Conservation (phyloP, 2,888 invertebrate genomes). For the Campoplex capitator region DNA sequence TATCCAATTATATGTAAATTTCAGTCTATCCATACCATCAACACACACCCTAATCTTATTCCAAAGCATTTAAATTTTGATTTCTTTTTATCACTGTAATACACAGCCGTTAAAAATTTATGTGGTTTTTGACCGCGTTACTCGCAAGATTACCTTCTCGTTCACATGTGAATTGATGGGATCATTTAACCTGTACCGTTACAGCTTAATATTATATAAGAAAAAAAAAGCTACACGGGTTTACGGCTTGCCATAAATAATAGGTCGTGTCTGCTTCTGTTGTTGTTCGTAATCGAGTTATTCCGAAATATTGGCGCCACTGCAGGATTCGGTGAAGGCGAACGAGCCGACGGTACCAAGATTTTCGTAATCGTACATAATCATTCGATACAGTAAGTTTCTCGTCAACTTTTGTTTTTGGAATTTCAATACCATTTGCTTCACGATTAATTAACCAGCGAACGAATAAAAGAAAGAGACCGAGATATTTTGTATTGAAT, state of each 20-base stretch:
- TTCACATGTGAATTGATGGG: slow-evolving; percentile 15
- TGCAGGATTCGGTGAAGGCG: not conserved
- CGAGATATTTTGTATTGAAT: not conserved
- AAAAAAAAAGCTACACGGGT: slow-evolving; percentile 30
- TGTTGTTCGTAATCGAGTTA: slow-evolving; percentile 18
- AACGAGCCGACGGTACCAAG: not conserved
- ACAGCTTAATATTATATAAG: not conserved
- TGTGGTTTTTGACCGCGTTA: slow-evolving; percentile 17
- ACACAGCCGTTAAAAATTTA: not conserved
- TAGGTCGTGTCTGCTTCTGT: slow-evolving; percentile 12
- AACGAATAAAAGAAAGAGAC: not conserved
- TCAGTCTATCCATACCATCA: not conserved
- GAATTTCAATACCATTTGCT: too few species aligned
- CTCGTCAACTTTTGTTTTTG: not conserved
- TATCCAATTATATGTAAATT: not conserved
- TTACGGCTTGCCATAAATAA: slow-evolving; percentile 34
- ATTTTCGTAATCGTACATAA: not conserved
- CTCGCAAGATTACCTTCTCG: not conserved
- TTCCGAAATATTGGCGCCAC: slow-evolving; percentile 15
- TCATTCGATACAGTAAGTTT: not conserved
- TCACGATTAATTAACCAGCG: not conserved
- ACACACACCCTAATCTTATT: not conserved
- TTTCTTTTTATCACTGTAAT: not conserved
- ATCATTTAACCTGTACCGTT: slow-evolving; percentile 35
- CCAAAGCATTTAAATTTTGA: slow-evolving; percentile 12